Conservation (phyloP, 2,113 vertebrate species). For the Cyprinus carpio region DNA sequence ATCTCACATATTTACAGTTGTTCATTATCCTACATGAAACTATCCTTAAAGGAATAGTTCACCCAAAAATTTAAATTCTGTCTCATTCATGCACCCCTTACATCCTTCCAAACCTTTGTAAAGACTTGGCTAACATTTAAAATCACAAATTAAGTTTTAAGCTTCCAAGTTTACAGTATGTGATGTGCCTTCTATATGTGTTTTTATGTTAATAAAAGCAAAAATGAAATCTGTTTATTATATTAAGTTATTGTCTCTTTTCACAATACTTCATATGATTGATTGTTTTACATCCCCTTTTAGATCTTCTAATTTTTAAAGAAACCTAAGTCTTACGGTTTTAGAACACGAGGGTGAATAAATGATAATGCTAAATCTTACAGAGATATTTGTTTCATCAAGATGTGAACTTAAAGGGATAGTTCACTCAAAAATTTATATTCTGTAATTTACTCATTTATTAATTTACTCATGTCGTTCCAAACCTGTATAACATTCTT, state of each 20-base stretch:
- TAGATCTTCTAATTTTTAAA: neutral
- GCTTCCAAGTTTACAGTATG: too few species aligned
- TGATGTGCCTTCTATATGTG: neutral
- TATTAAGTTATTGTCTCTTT: neutral
- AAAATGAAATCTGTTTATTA: neutral
- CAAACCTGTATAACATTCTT: neutral
- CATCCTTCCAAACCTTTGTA: neutral
- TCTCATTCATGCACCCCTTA: neutral
- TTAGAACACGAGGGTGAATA: neutral
- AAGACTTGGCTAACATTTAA: neutral
- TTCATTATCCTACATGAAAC: neutral
- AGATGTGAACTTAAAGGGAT: neutral
- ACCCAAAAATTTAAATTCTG: neutral
- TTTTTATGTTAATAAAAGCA: too few species aligned
- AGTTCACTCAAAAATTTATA: neutral
- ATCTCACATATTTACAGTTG: neutral
- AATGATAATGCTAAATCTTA: neutral
- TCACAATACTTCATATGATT: neutral
- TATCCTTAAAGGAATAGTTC: neutral
- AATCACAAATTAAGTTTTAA: neutral
- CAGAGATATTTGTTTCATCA: neutral
- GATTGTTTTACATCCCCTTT: neutral
- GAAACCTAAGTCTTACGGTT: neutral
- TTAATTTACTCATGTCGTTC: neutral
- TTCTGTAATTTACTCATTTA: neutral